phyloP scores from a whole-genome alignment of 1,140 invertebrate species.

The Pachypsylla venusta region DNA sequence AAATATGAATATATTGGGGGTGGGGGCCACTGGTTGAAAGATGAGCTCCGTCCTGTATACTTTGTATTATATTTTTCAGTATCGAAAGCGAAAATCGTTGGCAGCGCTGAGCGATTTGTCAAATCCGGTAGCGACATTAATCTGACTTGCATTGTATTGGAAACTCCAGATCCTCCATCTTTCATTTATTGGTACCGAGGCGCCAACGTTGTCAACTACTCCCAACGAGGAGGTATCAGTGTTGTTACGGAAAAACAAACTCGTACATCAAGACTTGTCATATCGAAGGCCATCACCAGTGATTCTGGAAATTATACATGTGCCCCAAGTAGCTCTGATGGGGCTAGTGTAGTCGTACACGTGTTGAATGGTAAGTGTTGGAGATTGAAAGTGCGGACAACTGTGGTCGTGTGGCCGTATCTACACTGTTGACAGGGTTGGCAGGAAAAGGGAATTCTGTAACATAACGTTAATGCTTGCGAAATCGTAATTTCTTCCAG shows the following conservation, averaged over 20 bases:
- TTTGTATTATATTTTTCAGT: conserved; percentile 48
- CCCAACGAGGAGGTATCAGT: conserved; percentile 63
- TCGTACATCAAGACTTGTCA: conserved; percentile 63
- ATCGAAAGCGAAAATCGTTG: conserved; percentile 72
- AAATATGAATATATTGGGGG: too few relatives aligned
- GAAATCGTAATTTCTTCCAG: too few relatives aligned
- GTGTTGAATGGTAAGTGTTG: conserved; percentile 42
- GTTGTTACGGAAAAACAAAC: conserved; percentile 75
- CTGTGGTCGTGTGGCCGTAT: too few relatives aligned
- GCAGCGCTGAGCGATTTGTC: conserved; percentile 68
- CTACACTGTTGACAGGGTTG: not conserved
- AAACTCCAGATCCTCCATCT: conserved; percentile 72
- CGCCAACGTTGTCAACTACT: conserved; percentile 73
- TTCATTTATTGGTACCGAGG: conserved; percentile 88
- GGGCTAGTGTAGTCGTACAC: conserved; percentile 41
- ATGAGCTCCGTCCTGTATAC: too few relatives aligned
- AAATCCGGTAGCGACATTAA: conserved; percentile 81
- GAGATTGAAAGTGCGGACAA: too few relatives aligned
- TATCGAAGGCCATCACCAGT: conserved; percentile 41
- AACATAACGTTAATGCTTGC: not conserved
- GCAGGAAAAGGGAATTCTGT: not conserved
- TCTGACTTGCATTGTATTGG: conserved; percentile 68
- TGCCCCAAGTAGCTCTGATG: conserved; percentile 44
- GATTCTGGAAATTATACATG: conserved; percentile 83
- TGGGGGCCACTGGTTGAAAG: too few relatives aligned